Evolutionary conservation across 2,888 invertebrate genomes (phyloP), one percentile per base, ranked within the genome.

Genomic region (Mayetiola destructor): DNA sequence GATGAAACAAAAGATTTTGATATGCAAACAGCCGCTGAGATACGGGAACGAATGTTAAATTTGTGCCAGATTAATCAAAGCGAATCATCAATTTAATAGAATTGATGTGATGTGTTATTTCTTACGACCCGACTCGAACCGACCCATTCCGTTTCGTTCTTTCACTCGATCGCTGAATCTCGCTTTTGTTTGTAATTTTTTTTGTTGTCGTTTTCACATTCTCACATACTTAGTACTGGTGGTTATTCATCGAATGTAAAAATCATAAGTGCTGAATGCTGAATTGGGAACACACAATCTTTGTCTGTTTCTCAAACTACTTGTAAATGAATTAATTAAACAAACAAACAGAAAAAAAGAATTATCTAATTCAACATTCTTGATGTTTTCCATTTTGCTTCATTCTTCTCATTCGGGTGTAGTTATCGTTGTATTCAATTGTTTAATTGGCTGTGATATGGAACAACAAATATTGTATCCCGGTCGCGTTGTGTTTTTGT

Each of bases 11-110:
- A n/a, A n/a, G n/a, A n/a, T n/a, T n/a, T n/a, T n/a, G n/a, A n/a
- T n/a, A n/a, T n/a, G n/a, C n/a, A n/a, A n/a, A n/a, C n/a, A n/a
- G n/a, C n/a, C n/a, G n/a, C n/a, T n/a, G n/a, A n/a, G n/a, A n/a
- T n/a, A n/a, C n/a, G n/a, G n/a, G n/a, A n/a, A n/a, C n/a, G n/a
- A n/a, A n/a, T n/a, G n/a, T 48, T 48, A 27, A 48, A 48, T 48
- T 48, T 48, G 48, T 48, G 48, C 27, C 48, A 48, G 48, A 27
- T 48, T 48, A 48, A 48, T 48, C 48, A 48, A 48, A 48, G 48
- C 48, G 48, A 48, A 27, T 48, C 48, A 9, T 48, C 48, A 48
- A 27, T 48, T 48, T 16, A 23, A 42, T 16, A 27, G 27, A 27
- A 48, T 48, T 48, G n/a, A 48, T 48, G 27, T 23, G n/a, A 48